phyloP scores from a whole-genome alignment of 92 coral and sea anemone genomes.

The Zoanthus sociatus region DNA sequence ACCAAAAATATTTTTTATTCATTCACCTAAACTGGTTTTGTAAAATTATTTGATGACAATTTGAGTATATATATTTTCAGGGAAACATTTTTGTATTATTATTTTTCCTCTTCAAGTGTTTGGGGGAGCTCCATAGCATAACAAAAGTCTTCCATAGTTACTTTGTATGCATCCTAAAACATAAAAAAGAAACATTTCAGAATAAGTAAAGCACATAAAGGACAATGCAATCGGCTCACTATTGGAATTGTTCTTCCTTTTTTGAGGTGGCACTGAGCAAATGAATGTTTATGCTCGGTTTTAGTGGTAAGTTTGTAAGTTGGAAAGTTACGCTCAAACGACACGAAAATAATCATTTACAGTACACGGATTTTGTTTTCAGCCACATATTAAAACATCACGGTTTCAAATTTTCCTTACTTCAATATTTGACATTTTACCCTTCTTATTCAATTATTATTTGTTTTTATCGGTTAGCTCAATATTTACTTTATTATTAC shows the following conservation, averaged over 20 bases:
- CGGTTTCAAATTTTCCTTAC: constrained; percentile 11
- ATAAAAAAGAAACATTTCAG: constrained; percentile 18
- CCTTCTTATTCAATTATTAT: constrained; percentile 13
- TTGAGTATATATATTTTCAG: neutral
- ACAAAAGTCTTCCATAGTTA: constrained; percentile 22
- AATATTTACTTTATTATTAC: constrained; percentile 13
- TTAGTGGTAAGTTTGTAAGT: neutral
- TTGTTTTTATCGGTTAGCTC: constrained; percentile 4
- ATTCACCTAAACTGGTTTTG: neutral
- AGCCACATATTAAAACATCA: constrained; percentile 8
- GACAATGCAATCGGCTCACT: constrained; percentile 7
- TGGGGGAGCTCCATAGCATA: constrained; percentile 21
- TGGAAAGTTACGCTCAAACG: neutral
- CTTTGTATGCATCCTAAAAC: constrained; percentile 25
- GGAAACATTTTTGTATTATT: constrained; percentile 7
- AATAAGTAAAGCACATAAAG: constrained; percentile 4
- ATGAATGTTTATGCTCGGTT: constrained; percentile 22
- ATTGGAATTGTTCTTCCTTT: constrained; percentile 1
- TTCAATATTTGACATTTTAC: constrained; percentile 6
- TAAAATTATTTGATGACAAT: neutral
- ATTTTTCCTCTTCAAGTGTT: constrained; percentile 6
- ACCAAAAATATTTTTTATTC: neutral
- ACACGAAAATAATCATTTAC: neutral
- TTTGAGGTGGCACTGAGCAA: constrained; percentile 18
- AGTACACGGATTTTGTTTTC: constrained; percentile 15